Percentiles rank a stretch among this genome's conserved stretches.
phyloP scores from a whole-genome alignment of 2,797 vertebrate genomes.

The Siniperca scherzeri region DNA sequence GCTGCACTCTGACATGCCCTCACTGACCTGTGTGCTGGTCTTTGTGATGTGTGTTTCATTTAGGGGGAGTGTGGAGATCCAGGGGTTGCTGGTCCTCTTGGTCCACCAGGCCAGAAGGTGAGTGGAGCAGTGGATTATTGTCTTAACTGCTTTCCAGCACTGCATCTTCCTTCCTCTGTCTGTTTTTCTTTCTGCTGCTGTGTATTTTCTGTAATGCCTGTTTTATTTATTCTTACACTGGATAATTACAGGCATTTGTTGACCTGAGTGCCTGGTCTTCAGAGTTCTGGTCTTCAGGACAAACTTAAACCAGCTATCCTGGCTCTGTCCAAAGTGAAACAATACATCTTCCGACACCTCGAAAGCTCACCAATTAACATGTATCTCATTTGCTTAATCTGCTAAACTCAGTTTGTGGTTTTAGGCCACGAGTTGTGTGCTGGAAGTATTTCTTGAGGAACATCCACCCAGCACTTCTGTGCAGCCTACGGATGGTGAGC shows the following conservation, averaged over 20 bases:
- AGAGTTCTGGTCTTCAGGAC: background rate
- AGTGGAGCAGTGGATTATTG: conserved; percentile 40
- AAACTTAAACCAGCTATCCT: background rate
- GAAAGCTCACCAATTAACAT: background rate
- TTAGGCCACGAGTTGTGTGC: background rate
- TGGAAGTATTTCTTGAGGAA: background rate
- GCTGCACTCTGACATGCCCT: too few species aligned
- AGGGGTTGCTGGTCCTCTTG: conserved; percentile 69
- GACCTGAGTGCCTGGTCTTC: background rate
- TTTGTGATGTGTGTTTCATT: conserved; percentile 39
- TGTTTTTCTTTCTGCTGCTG: background rate
- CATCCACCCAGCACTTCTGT: too few species aligned
- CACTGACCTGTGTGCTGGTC: conserved; percentile 6
- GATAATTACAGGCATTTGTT: conserved; percentile 10
- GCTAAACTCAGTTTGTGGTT: background rate
- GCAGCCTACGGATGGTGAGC: too few species aligned
- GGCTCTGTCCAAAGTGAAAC: background rate
- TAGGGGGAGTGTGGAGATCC: conserved; percentile 79
- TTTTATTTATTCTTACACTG: background rate
- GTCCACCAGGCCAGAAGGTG: conserved; percentile 79
- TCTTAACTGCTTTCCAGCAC: background rate
- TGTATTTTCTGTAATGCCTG: background rate
- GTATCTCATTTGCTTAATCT: background rate
- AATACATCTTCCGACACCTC: background rate
- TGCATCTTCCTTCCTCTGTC: background rate